Evolutionary conservation across 2,113 vertebrate species (phyloP), one percentile per base, ranked within the genome.

Genomic region (Eleginops maclovinus): DNA sequence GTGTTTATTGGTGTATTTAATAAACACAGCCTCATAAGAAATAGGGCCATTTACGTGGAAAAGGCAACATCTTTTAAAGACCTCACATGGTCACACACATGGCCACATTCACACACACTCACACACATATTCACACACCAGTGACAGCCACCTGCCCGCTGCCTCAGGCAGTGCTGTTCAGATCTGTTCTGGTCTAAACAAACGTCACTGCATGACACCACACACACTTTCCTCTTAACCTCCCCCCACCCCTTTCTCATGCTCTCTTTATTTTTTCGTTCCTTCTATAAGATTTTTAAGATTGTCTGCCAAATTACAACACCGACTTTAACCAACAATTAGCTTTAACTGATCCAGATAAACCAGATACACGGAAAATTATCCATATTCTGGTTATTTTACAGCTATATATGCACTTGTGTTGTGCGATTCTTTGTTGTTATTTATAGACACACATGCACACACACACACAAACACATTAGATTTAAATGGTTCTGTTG

Each of bases 121-220:
- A 58, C 77, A 62, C 71, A 72, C 75, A 74, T 46, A 75, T 86
- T 86, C 83, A 92, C 87, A 85, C 88, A 87, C 79, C 83, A 89
- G 85, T 89, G 88, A 86, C 89, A 86, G 89, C 92, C 92, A 92
- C 92, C 92, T 92, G 92, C 76, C 87, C 87, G 44, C 88, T 84
- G 89, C 91, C 92, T 83, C 63, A 55, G 91, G 92, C 92, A 51
- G 28, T 65, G 81, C 77, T 87, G 63, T 74, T 88, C 83, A 83
- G 88, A 90, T 92, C 81, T 81, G 84, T 80, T 90, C 87, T 87
- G 85, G 85, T 91, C 87, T 77, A 84, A 90, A 87, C 86, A 90
- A 89, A 88, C 76, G 76, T 87, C 87, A 83, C 84, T 28, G 73
- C 85, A 79, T 79, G 90, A 84, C 77, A 82, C 77, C 9, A 64